phyloP scores from a whole-genome alignment of 92 coral and sea anemone genomes.

The Epizoanthus ramosus region DNA sequence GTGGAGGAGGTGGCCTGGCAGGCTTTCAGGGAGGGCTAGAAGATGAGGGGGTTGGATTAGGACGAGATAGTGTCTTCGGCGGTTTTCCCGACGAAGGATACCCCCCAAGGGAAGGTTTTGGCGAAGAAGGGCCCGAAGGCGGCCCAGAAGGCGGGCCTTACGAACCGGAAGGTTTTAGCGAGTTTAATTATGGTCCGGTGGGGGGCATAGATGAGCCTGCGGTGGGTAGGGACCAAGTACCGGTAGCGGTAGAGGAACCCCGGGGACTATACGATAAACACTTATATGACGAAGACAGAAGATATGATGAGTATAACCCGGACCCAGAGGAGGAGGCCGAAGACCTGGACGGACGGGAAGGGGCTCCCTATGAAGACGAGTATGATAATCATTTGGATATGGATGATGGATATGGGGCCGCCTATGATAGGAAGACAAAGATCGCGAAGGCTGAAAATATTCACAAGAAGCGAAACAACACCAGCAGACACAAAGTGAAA shows the following conservation, averaged over 20 bases:
- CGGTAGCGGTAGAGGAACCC: slow-evolving; percentile 57
- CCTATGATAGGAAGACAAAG: slow-evolving; percentile 75
- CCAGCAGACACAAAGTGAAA: neutral
- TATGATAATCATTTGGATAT: slow-evolving; percentile 57
- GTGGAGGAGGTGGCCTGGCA: slow-evolving; percentile 36
- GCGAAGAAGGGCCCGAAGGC: slow-evolving; percentile 41
- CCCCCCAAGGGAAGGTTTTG: slow-evolving; percentile 37
- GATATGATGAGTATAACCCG: slow-evolving; percentile 62
- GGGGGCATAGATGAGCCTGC: slow-evolving; percentile 70
- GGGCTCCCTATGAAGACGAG: slow-evolving; percentile 51
- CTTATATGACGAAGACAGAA: slow-evolving; percentile 64
- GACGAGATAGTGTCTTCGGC: slow-evolving; percentile 37
- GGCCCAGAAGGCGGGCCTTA: slow-evolving; percentile 58
- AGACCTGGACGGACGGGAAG: slow-evolving; percentile 25
- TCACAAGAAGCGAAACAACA: slow-evolving; percentile 27
- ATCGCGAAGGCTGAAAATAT: slow-evolving; percentile 63
- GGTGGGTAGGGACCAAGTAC: slow-evolving; percentile 78
- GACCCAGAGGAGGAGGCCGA: slow-evolving; percentile 49
- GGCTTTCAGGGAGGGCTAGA: slow-evolving; percentile 27
- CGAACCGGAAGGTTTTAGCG: slow-evolving; percentile 54
- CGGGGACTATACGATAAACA: slow-evolving; percentile 38
- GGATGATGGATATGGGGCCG: slow-evolving; percentile 72
- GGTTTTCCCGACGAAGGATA: slow-evolving; percentile 23
- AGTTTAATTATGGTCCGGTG: slow-evolving; percentile 11
- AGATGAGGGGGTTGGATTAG: slow-evolving; percentile 35